Percentiles rank a stretch among this genome's conserved stretches.
phyloP scores from a whole-genome alignment of 1,140 invertebrate genomes.

The Papilio helenus region DNA sequence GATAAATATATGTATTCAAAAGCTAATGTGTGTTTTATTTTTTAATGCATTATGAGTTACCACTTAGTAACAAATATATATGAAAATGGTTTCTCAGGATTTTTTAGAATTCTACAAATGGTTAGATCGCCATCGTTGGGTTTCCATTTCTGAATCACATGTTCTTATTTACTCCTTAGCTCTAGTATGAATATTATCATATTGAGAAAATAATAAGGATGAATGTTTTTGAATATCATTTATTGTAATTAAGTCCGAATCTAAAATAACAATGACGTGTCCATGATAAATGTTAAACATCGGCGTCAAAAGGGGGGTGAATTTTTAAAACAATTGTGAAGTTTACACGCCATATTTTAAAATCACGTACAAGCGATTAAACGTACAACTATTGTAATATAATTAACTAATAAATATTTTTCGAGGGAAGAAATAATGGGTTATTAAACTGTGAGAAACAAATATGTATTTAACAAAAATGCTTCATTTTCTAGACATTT shows the following conservation, averaged over 20 bases:
- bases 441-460: slow-evolving; percentile 5
- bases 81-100: background rate
- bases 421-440: slow-evolving; percentile 17
- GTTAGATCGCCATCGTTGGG: background rate
- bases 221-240: slow-evolving; percentile 34
- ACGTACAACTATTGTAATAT: slow-evolving; percentile 32
- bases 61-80: background rate
- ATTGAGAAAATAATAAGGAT: slow-evolving; percentile 28
- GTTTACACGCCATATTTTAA: slow-evolving; percentile 28
- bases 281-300: slow-evolving; percentile 15
- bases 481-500: slow-evolving; percentile 35
- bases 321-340: slow-evolving; percentile 15
- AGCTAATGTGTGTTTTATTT: slow-evolving; percentile 45
- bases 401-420: slow-evolving; percentile 15
- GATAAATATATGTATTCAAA: slow-evolving; percentile 73
- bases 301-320: background rate
- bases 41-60: background rate
- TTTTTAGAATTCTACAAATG: background rate
- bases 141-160: background rate
- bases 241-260: slow-evolving; percentile 29
- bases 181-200: too few relatives aligned
- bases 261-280: slow-evolving; percentile 21
- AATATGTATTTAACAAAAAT: slow-evolving; percentile 36
- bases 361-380: slow-evolving; percentile 24
- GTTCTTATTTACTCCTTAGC: background rate